Evolutionary conservation across 2,888 invertebrate genomes (phyloP), one percentile per base, ranked within the genome.

Genomic region (Himalopsyche tibetana): DNA sequence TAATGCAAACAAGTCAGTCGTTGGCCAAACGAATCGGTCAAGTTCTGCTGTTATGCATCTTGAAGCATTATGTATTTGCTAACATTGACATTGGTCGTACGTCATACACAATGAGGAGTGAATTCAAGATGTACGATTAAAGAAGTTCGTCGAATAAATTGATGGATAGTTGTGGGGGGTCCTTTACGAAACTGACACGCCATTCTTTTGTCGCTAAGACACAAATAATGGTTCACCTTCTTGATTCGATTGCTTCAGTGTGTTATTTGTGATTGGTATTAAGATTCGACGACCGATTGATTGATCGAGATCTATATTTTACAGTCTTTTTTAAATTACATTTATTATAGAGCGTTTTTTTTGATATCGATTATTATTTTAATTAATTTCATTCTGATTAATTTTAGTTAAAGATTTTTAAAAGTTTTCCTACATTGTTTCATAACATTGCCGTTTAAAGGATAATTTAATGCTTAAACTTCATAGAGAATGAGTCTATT

Each of bases 131-230:
- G 74, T 28, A 11, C 36, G 74, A 74, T 74, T 36, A 74, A 15
- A 51, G 36, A 74, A 74, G 74, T 28, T 19, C 19, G n/a, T 63
- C 11, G 28, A 63, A 19, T 63, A 63, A 63, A 63, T 28, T 63
- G 63, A 63, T 36, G 28, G n/a, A 12, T 36, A 36, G 36, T 38
- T 74, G 36, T 74, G 74, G 74, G 74, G 74, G 74, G 36, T 38
- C 38, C 38, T 74, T 36, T 36, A 12, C 4, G 15, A 36, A 74
- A 36, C 74, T 15, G 74, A 74, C 74, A 28, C 74, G 74, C 74
- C 74, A 74, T 74, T 74, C 19, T 38, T 74, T 38, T 74, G 74
- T 74, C 74, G 28, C 74, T 74, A 74, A 74, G 74, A 74, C 38
- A 38, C 2, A 74, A 74, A 5, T 74, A 74, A 74, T 74, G 74